Conservation (phyloP, 2,888 invertebrate species). For the Machimus atricapillus region DNA sequence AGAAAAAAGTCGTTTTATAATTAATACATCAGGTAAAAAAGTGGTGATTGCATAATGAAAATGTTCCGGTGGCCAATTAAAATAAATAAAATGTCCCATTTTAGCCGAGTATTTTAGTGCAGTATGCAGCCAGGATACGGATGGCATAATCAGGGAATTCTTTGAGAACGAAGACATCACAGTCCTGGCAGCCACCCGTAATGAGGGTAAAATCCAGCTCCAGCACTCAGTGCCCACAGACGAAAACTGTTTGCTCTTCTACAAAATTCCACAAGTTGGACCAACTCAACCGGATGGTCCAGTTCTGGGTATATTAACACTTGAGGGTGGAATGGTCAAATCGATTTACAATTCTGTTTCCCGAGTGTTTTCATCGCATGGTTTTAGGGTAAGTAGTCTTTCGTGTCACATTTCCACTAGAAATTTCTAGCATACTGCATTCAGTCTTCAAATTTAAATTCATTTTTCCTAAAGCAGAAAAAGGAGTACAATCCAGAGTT, state of each 20-base stretch:
- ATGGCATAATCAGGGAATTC: constrained; percentile 62
- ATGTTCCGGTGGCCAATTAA: constrained; percentile 37
- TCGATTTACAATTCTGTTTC: constrained; percentile 64
- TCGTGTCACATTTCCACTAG: neutral
- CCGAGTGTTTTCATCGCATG: constrained; percentile 61
- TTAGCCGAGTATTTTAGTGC: constrained; percentile 59
- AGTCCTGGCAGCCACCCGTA: constrained; percentile 62
- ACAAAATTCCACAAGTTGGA: constrained; percentile 62
- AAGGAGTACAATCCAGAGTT: constrained; percentile 60
- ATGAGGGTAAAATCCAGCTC: constrained; percentile 62
- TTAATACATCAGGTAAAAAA: constrained; percentile 60
- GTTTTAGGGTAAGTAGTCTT: constrained; percentile 55
- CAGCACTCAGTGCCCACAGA: constrained; percentile 61
- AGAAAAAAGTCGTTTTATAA: constrained; percentile 58
- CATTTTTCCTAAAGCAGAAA: constrained; percentile 43
- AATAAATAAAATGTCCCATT: constrained; percentile 3
- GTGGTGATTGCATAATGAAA: constrained; percentile 39
- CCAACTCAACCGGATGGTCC: constrained; percentile 36
- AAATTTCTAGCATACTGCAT: neutral
- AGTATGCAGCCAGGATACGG: constrained; percentile 56
- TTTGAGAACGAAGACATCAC: constrained; percentile 63
- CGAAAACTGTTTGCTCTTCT: constrained; percentile 60
- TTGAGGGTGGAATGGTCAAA: constrained; percentile 63
- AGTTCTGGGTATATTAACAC: constrained; percentile 60
- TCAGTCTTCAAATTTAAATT: neutral